A percentile compares a stretch with the other conserved stretches of the same genome.
These are phyloP conservation scores for Cerceris ruficornis DNA, from an alignment of 2,888 invertebrate species.

Conservation along the genomic window DNA sequence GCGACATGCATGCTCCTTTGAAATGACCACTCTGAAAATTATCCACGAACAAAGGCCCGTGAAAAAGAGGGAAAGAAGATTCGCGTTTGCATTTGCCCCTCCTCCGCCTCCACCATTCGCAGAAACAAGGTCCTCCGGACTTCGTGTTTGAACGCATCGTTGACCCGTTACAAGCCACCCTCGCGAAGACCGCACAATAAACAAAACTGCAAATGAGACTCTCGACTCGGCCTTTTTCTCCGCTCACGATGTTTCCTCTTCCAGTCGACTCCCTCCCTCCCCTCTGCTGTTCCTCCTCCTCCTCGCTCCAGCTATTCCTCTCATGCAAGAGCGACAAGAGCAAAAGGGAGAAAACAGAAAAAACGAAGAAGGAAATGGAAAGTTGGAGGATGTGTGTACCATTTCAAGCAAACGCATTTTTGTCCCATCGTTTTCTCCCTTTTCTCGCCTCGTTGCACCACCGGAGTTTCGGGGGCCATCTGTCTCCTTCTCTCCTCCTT, in stretches of 20 bases:
- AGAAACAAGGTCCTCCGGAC: constrained; percentile 43
- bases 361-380: constrained; percentile 1
- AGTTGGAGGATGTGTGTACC: constrained; percentile 36
- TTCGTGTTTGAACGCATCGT: constrained; percentile 69
- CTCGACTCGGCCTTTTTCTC: constrained; percentile 49
- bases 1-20: constrained; percentile 38
- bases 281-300: not conserved
- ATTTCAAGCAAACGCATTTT: constrained; percentile 44
- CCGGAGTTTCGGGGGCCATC: not conserved
- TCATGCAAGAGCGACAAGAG: constrained; percentile 18
- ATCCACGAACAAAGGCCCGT: constrained; percentile 53
- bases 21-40: constrained; percentile 47
- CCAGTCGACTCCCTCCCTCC: not conserved
- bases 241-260: constrained; percentile 33
- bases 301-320: not conserved
- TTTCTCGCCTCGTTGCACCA: constrained; percentile 3
- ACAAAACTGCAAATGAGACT: constrained; percentile 70
- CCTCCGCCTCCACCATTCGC: constrained; percentile 23
- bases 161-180: constrained; percentile 65
- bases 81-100: constrained; percentile 39
- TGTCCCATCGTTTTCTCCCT: constrained; percentile 14
- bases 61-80: constrained; percentile 34
- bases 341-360: constrained; percentile 4
- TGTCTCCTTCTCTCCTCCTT: constrained; percentile 2
- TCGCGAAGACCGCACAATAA: constrained; percentile 62